These are phyloP conservation scores for Campaea margaritaria DNA, from an alignment of 2,888 invertebrate genomes.

Conservation along the genomic window DNA sequence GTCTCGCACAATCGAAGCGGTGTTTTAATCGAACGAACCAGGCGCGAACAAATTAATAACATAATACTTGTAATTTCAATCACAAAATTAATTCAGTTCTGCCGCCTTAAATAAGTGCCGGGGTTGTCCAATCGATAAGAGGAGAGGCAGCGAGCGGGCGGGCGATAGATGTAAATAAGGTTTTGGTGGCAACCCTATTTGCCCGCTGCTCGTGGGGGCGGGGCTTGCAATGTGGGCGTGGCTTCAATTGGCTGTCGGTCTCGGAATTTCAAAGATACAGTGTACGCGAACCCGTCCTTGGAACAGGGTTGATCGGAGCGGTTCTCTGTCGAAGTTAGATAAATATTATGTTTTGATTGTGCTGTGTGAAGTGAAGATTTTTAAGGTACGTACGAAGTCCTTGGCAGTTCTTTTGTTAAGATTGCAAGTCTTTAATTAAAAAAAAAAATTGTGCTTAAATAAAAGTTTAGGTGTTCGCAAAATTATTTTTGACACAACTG, in stretches of 20 bases:
- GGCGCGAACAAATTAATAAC: slow-evolving; percentile 70
- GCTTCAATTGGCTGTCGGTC: slow-evolving; percentile 51
- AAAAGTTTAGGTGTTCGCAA: too few relatives aligned
- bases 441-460: too few relatives aligned
- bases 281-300: slow-evolving; percentile 45
- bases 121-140: slow-evolving; percentile 79
- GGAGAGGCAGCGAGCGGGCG: slow-evolving; percentile 71
- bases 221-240: slow-evolving; percentile 52
- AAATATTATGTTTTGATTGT: slow-evolving; percentile 35
- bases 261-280: slow-evolving; percentile 36
- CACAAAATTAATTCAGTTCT: slow-evolving; percentile 81
- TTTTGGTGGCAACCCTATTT: slow-evolving; percentile 63
- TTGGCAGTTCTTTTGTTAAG: not conserved
- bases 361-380: slow-evolving; percentile 36
- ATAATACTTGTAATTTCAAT: slow-evolving; percentile 79
- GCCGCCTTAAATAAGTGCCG: slow-evolving; percentile 81
- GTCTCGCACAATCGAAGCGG: slow-evolving; percentile 52
- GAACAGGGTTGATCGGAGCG: slow-evolving; percentile 29
- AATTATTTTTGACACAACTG: too few relatives aligned
- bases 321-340: slow-evolving; percentile 10
- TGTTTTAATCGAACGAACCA: slow-evolving; percentile 71
- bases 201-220: slow-evolving; percentile 53
- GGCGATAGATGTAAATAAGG: slow-evolving; percentile 78
- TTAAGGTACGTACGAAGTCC: slow-evolving; percentile 34
- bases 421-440: too few relatives aligned